Conservation (phyloP, 2,113 vertebrate species). For the Sorex fumeus region DNA sequence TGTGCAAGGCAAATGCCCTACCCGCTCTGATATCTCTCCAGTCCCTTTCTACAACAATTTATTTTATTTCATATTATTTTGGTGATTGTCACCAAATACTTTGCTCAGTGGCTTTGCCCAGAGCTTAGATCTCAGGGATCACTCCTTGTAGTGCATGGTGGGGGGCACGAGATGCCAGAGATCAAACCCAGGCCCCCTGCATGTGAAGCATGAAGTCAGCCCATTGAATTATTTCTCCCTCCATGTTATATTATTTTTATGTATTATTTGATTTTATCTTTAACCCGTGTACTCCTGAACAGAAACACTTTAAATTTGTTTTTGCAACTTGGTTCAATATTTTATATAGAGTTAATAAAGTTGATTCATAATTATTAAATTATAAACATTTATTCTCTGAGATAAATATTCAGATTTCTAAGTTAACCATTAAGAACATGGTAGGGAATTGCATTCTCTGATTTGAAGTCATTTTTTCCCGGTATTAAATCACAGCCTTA, state of each 20-base stretch:
- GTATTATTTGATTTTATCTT: not conserved
- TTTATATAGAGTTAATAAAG: slow-evolving; percentile 47
- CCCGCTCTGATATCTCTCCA: no score
- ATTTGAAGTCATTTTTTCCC: not conserved
- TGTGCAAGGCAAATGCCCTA: no score
- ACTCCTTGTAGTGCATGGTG: no score
- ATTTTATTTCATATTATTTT: no score
- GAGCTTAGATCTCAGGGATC: no score
- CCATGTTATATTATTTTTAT: not conserved
- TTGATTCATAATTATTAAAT: not conserved
- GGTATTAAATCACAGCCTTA: not conserved
- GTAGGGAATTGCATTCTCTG: not conserved
- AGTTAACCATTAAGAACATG: not conserved
- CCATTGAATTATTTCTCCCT: no score
- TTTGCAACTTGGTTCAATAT: not conserved
- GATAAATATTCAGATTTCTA: not conserved
- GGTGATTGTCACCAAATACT: no score
- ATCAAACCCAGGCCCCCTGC: no score
- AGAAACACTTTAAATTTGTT: not conserved
- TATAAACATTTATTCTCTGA: not conserved
- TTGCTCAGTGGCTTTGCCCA: no score
- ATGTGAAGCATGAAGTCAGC: no score
- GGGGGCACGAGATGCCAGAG: no score
- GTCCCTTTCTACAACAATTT: no score
- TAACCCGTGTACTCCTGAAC: not conserved